These are phyloP conservation scores for Lacerta agilis DNA, from an alignment of 2,797 vertebrate genomes.

Conservation along the genomic window DNA sequence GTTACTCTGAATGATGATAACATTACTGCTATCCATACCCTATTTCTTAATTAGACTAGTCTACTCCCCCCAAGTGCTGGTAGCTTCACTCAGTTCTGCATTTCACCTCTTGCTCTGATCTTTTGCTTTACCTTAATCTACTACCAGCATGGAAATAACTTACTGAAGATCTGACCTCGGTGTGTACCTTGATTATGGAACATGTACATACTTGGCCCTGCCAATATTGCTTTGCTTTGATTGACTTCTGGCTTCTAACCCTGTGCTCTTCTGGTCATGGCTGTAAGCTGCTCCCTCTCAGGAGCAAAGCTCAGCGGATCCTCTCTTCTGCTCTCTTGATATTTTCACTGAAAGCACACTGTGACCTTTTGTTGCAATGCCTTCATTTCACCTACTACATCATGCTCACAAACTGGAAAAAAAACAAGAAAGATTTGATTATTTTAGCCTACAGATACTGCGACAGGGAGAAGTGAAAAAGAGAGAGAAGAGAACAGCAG, in stretches of 20 bases:
- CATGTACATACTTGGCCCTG: not conserved
- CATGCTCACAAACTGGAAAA: constrained; percentile 35
- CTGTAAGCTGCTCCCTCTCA: not conserved
- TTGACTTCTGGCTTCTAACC: constrained; percentile 2
- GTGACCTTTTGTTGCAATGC: not conserved
- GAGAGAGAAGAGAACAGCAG: not conserved
- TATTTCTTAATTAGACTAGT: not conserved
- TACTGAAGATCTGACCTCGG: not conserved
- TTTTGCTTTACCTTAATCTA: not conserved
- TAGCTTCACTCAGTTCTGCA: not conserved
- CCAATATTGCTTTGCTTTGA: not conserved
- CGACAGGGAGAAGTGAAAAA: not conserved
- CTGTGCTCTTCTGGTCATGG: not conserved
- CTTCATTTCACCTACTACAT: constrained; percentile 1
- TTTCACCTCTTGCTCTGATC: not conserved
- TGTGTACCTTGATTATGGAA: constrained; percentile 12
- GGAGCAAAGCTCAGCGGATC: constrained; percentile 17
- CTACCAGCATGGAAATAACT: not conserved
- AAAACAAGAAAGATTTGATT: not conserved
- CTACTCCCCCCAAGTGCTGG: not conserved
- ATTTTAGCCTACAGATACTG: not conserved
- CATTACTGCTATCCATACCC: not conserved
- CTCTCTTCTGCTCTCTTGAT: not conserved
- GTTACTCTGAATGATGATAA: not conserved
- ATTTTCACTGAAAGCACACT: constrained; percentile 11